Evolutionary conservation across 1,140 invertebrate species (phyloP).

Genomic region (Phenacoccus solenopsis): DNA sequence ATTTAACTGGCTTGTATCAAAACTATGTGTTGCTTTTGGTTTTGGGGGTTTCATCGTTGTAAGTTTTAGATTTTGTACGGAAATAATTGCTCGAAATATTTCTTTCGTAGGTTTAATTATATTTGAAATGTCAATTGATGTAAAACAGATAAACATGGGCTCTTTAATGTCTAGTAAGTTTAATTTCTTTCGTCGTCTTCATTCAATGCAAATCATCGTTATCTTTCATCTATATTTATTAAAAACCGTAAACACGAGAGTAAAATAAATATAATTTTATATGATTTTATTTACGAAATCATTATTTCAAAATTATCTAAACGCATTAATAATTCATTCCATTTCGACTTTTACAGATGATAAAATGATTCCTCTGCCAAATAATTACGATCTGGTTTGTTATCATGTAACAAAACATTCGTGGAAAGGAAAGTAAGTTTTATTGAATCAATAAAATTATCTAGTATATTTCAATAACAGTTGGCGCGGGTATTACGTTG

Average conservation of each 20-base stretch:
- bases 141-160: conserved; percentile 6
- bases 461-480: neutral
- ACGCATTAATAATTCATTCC: neutral
- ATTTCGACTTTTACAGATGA: conserved; percentile 35
- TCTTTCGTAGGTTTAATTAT: conserved; percentile 5
- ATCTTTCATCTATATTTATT: too few species aligned
- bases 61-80: neutral
- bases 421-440: conserved; percentile 92
- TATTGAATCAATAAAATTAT: conserved; percentile 8
- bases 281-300: neutral
- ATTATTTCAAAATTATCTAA: neutral
- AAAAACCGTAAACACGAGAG: too few species aligned
- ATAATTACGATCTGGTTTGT: conserved; percentile 83
- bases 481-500: conserved; percentile 18
- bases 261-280: neutral
- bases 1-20: too few species aligned
- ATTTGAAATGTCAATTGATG: neutral
- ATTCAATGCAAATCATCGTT: neutral
- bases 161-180: conserved; percentile 6
- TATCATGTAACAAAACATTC: conserved; percentile 93
- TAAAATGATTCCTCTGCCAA: conserved; percentile 66
- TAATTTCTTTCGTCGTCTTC: neutral
- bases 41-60: neutral
- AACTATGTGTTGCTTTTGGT: neutral
- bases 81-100: neutral